Percentiles rank a stretch among this genome's conserved stretches.
Conservation (phyloP, 2,888 invertebrate species). For the Athripsodes cinereus region DNA sequence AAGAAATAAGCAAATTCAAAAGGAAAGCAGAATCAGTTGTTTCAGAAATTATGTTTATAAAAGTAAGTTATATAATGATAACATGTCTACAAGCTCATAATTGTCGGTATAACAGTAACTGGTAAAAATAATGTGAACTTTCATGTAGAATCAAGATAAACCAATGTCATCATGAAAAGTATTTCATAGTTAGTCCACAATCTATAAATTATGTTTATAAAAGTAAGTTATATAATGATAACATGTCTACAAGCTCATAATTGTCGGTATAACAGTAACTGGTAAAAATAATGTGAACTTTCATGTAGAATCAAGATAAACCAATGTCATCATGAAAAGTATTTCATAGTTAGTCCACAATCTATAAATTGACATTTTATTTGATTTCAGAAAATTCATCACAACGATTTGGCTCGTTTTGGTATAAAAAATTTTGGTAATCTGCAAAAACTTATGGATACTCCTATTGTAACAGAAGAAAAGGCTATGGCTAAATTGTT, state of each 20-base stretch:
- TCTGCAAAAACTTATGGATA: conserved; percentile 21
- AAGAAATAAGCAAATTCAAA: conserved; percentile 17
- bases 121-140: too few species aligned
- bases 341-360: too few species aligned
- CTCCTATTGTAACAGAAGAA: conserved; percentile 21
- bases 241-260: too few species aligned
- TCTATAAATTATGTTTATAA: conserved; percentile 22
- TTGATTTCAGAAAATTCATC: conserved; percentile 22
- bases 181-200: too few species aligned
- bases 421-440: conserved; percentile 20
- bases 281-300: too few species aligned
- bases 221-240: conserved; percentile 20
- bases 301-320: neutral
- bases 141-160: neutral
- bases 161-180: neutral
- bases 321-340: neutral
- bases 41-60: conserved; percentile 20
- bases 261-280: too few species aligned
- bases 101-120: too few species aligned
- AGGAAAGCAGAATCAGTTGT: conserved; percentile 20
- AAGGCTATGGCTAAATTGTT: conserved; percentile 23
- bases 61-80: conserved; percentile 20
- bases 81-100: too few species aligned
- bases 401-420: conserved; percentile 20
- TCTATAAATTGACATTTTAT: conserved; percentile 20